phyloP scores from a whole-genome alignment of 2,113 vertebrate genomes.

The Phoxinus phoxinus region DNA sequence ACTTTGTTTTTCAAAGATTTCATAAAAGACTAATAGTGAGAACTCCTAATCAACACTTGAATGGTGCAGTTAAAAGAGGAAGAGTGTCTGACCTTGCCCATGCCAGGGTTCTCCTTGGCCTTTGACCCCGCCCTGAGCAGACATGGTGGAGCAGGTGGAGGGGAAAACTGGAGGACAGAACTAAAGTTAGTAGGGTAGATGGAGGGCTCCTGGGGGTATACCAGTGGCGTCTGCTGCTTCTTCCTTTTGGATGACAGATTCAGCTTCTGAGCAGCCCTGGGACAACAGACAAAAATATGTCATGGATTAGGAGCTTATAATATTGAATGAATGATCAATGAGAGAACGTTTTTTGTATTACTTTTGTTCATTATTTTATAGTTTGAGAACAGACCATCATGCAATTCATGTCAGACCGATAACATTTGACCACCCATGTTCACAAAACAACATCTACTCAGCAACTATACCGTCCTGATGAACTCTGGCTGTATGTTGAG shows the following conservation, averaged over 20 bases:
- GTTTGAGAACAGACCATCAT: neutral
- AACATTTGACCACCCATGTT: neutral
- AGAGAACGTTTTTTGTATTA: neutral
- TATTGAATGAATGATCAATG: neutral
- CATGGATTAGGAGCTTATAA: constrained; percentile 9
- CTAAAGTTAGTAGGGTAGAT: constrained; percentile 96
- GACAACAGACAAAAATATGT: constrained; percentile 39
- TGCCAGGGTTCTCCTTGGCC: constrained; percentile 95
- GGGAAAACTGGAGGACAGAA: constrained; percentile 87
- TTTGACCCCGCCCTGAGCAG: constrained; percentile 92
- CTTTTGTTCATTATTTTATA: neutral
- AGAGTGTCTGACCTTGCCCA: constrained; percentile 89
- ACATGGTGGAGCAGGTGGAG: constrained; percentile 94
- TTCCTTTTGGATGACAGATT: constrained; percentile 97
- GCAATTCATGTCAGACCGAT: neutral
- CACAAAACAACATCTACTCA: neutral
- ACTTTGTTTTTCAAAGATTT: neutral
- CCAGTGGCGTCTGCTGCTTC: constrained; percentile 86
- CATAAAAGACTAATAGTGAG: neutral
- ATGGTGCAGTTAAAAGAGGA: neutral
- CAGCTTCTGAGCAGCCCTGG: constrained; percentile 97
- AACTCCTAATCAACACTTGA: neutral
- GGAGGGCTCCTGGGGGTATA: constrained; percentile 85
- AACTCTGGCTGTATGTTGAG: neutral
- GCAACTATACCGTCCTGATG: neutral